Evolutionary conservation across 2,888 invertebrate species (phyloP).

Genomic region (Polietes domitor): DNA sequence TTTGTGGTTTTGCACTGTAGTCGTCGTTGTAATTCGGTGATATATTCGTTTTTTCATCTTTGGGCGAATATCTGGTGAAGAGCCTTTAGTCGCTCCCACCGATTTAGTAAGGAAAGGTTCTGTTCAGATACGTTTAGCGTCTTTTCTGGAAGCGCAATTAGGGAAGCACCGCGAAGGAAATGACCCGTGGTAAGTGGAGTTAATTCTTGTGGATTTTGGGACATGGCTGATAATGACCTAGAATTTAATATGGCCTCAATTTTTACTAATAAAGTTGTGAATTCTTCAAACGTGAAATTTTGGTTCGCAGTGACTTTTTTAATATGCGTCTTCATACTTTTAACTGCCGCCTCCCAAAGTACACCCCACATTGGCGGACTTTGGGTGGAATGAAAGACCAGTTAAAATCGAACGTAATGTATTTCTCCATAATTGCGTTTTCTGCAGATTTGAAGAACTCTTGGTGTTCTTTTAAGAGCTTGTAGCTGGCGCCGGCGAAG

Average conservation of each 20-base stretch:
- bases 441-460: slow-evolving; percentile 8
- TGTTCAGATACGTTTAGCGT: not conserved
- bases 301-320: slow-evolving; percentile 2
- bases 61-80: not conserved
- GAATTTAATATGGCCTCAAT: slow-evolving; percentile 36
- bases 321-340: slow-evolving; percentile 37
- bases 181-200: slow-evolving; percentile 48
- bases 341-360: slow-evolving; percentile 46
- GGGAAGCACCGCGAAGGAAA: slow-evolving; percentile 40
- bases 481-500: slow-evolving; percentile 37
- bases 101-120: not conserved
- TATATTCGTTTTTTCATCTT: not conserved
- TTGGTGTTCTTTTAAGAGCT: slow-evolving; percentile 2
- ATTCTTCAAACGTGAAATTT: slow-evolving; percentile 49
- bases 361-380: slow-evolving; percentile 48
- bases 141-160: slow-evolving; percentile 13
- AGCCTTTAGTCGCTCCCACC: not conserved
- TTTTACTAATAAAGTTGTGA: slow-evolving; percentile 24
- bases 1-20: not conserved
- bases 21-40: not conserved
- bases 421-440: not conserved
- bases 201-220: slow-evolving; percentile 44
- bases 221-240: slow-evolving; percentile 32
- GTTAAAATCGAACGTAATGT: not conserved
- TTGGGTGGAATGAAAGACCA: slow-evolving; percentile 50